Percentiles rank a stretch among this genome's conserved stretches.
Evolutionary conservation across 2,113 vertebrate genomes (phyloP).

Genomic region (Siniperca chuatsi): DNA sequence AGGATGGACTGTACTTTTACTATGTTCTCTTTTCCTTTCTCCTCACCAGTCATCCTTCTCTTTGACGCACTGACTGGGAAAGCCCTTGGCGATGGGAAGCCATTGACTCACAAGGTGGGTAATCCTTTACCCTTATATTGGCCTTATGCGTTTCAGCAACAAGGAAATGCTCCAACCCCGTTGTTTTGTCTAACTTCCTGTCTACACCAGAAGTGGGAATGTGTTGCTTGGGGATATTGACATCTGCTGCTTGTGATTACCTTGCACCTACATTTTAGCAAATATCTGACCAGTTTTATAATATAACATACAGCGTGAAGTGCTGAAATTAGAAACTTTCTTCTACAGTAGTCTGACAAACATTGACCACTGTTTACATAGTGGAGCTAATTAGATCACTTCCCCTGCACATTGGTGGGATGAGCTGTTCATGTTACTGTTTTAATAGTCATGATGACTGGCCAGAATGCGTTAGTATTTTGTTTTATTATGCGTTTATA

Average conservation of each 20-base stretch:
- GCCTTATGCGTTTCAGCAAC: background rate
- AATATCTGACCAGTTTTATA: too few relatives aligned
- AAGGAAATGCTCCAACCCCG: background rate
- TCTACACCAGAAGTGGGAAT: background rate
- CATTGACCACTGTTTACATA: background rate
- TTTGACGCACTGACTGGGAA: constrained; percentile 94
- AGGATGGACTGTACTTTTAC: background rate
- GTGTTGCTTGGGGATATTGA: background rate
- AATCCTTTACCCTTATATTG: background rate
- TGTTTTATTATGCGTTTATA: background rate
- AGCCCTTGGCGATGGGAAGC: constrained; percentile 91
- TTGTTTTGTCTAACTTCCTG: background rate
- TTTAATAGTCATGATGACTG: background rate
- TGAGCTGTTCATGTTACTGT: background rate
- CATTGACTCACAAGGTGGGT: constrained; percentile 92
- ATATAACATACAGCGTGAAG: background rate
- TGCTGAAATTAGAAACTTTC: background rate
- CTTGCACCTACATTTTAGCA: too few relatives aligned
- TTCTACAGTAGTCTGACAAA: background rate
- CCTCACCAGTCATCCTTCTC: constrained; percentile 89
- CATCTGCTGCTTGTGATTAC: background rate
- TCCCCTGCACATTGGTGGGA: background rate
- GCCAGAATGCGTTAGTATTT: background rate
- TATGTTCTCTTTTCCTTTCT: constrained; percentile 25
- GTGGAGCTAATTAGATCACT: background rate